Evolutionary conservation across 1,140 invertebrate species (phyloP).

Genomic region (Halyomorpha halys): DNA sequence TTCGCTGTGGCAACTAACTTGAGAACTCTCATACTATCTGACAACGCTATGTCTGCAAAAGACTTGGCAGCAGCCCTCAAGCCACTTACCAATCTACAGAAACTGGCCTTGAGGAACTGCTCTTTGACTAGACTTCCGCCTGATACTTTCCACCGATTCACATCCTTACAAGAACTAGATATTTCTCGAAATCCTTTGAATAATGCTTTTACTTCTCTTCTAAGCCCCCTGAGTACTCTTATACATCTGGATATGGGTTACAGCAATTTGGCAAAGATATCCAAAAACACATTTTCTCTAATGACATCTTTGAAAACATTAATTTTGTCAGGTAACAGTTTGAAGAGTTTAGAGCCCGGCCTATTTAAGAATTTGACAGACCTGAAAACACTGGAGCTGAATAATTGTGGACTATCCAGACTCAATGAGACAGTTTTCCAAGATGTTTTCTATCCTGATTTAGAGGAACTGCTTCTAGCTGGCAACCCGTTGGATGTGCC

Average conservation of each 20-base stretch:
- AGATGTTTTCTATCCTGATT: conserved; percentile 49
- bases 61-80: conserved; percentile 54
- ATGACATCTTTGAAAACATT: conserved; percentile 56
- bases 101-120: conserved; percentile 55
- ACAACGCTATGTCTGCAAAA: conserved; percentile 54
- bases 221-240: conserved; percentile 52
- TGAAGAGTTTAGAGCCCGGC: conserved; percentile 54
- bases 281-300: conserved; percentile 53
- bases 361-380: conserved; percentile 56
- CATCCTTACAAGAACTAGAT: conserved; percentile 40
- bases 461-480: conserved; percentile 54
- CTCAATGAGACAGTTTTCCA: conserved; percentile 55
- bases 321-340: conserved; percentile 54
- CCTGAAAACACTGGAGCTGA: conserved; percentile 53
- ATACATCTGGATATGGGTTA: conserved; percentile 64
- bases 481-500: conserved; percentile 52
- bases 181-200: conserved; percentile 38
- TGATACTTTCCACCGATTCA: conserved; percentile 50
- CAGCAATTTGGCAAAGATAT: conserved; percentile 53
- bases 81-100: conserved; percentile 51
- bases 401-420: conserved; percentile 52
- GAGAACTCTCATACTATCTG: conserved; percentile 50
- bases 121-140: conserved; percentile 50
- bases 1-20: conserved; percentile 57
- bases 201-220: conserved; percentile 52